Base-by-base conservation (phyloP, 1,140 invertebrate species). In the Chelonus insularis region DNA sequence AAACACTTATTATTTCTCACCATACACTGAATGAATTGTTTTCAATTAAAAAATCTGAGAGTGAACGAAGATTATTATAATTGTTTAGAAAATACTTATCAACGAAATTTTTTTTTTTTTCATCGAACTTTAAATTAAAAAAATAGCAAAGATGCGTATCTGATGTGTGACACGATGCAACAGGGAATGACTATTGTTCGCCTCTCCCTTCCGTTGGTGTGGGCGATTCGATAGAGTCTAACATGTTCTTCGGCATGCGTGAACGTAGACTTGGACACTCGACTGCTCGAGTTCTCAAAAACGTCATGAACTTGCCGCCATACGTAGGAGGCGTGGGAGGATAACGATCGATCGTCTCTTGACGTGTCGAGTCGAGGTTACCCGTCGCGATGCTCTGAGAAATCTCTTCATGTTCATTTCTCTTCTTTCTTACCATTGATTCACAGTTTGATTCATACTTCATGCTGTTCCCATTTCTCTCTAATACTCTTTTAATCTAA, bases 201-300 rank as follows among this genome's bases (percentile, higher is more conserved):
- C 25, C 25, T 51, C 25, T 32, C 25, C 54, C 63, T 65, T 60
- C 32, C 56, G 56, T 62, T 36, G 57, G 58, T 60, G 68, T 66
- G 64, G 67, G 68, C 67, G 68, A 57, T 32, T 52, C 67, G 68
- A 70, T 70, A 70, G 67, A 68, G 68, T 66, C 62, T 61, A 51
- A 68, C 68, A 70, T 65, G 67, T 62, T 68, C 62, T 65, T 67
- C 62, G 57, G 67, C 64, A 62, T 68, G 67, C 59, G 64, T 57
- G 39, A 58, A 64, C 67, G 41, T 7, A 12, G 59, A 62, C 64
- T 57, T 59, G 48, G 25, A 34, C 48, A 14, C 14, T 66, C 58
- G 55, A 58, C 60, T 70, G 68, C 67, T 70, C 68, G 68, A 70
- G 47, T 48, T 37, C 32, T 25, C 18, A 2, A 16, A 12, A 9